Evolutionary conservation across 2,113 vertebrate species (phyloP), one percentile per base, ranked within the genome.

Genomic region (Dipodomys spectabilis): DNA sequence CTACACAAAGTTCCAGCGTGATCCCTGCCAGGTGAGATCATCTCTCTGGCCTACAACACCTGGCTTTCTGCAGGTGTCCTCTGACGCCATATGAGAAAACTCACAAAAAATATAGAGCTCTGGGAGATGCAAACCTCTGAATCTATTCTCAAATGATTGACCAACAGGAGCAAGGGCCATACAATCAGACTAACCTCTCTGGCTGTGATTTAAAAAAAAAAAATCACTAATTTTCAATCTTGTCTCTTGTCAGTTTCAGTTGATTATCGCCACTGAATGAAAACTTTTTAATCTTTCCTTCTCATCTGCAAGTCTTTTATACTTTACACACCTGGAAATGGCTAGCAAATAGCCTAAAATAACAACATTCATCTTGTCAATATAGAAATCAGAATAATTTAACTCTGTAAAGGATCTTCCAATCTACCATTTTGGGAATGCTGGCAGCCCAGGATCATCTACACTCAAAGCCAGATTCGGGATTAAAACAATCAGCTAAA

Each of bases 341-440:
- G 71, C 73, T 90, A 82, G 25, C 73, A 84, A 88, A 79, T 2
- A 94, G 39, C 49, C 88, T 80, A 53, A 28, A 85, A 81, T 71
- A 90, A 75, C 62, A 86, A 92, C 25, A 28, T 44, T 45, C 79
- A 87, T 84, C 20, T 67, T 74, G 85, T 68, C 73, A 92, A 87
- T 35, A 82, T 30, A 67, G n/a, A 60, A 86, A 92, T 60, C 7
- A 68, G 65, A 95, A 78, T 60, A 62, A 49, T 4, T 23, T 74
- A 15, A 60, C 27, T 13, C 22, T 86, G 25, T 32, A 35, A 85
- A 88, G 62, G 39, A 71, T 75, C 39, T 89, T 81, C 53, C 71
- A 65, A 78, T 10, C 30, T 27, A 35, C 11, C 8, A 62, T 45
- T 82, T 53, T 49, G n/a, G 72, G 32, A 11, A 64, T 6, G 39